Evolutionary conservation across 2,888 invertebrate genomes (phyloP).

Genomic region (Rotaria sp.): DNA sequence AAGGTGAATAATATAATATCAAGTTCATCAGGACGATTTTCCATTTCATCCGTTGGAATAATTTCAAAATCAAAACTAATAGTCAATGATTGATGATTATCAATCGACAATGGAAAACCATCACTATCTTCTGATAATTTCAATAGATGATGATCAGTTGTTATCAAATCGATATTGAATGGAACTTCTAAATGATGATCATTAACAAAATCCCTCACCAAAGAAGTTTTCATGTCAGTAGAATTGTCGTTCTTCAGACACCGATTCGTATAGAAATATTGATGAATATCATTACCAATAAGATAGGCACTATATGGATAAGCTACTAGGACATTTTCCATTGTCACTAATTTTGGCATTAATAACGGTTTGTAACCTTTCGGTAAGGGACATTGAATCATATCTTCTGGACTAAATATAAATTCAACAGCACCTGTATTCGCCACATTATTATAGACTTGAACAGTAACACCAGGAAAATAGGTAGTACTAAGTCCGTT

Average conservation of each 20-base stretch:
- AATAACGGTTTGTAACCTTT: not conserved
- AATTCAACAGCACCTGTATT: not conserved
- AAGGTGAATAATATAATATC: not conserved
- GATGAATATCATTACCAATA: not conserved
- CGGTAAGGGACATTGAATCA: not conserved
- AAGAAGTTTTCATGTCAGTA: too few species aligned
- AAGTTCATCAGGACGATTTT: not conserved
- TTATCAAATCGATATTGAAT: not conserved
- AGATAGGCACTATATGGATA: not conserved
- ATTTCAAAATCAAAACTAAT: constrained; percentile 6
- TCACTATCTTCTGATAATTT: not conserved
- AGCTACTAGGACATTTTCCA: not conserved
- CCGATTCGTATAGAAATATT: not conserved
- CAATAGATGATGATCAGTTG: not conserved
- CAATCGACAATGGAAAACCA: not conserved
- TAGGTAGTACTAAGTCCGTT: not conserved
- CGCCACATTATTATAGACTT: not conserved
- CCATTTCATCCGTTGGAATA: accelerated
- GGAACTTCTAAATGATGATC: not conserved
- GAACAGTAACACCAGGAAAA: not conserved
- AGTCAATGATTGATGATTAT: not conserved
- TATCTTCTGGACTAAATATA: constrained; percentile 9
- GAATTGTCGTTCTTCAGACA: too few species aligned
- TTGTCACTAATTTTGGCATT: not conserved
- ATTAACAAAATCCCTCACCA: not conserved